Percentiles rank a stretch among this genome's conserved stretches.
These are phyloP conservation scores for Nothocercus julius DNA, from an alignment of 2,113 vertebrate species.

Conservation along the genomic window DNA sequence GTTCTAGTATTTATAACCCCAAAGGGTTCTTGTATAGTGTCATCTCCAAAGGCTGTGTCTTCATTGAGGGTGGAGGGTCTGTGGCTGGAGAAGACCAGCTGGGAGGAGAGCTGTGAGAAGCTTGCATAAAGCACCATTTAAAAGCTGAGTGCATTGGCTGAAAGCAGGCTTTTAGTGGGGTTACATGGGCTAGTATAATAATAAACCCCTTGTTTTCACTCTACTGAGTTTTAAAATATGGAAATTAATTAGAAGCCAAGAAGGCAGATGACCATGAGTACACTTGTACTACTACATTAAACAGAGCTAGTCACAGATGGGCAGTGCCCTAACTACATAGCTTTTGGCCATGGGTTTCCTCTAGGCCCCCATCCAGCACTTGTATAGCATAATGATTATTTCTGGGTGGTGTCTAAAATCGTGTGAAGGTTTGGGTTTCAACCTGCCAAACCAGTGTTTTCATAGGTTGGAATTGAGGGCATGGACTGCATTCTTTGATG, in stretches of 20 bases:
- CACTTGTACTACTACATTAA: neutral
- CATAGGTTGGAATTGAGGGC: rapidly evolving
- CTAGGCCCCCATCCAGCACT: neutral
- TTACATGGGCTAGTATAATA: neutral
- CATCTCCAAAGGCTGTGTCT: neutral
- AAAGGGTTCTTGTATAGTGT: neutral
- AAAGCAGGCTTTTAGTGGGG: neutral
- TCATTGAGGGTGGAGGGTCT: neutral
- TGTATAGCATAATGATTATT: neutral
- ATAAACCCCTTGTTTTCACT: neutral
- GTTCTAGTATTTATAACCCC: neutral
- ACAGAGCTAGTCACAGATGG: neutral
- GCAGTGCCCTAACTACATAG: neutral
- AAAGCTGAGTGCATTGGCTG: neutral
- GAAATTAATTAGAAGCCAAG: neutral
- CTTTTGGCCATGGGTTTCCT: neutral
- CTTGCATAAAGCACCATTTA: conserved; percentile 1
- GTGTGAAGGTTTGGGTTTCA: conserved; percentile 6
- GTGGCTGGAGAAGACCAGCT: neutral
- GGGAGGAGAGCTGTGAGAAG: neutral
- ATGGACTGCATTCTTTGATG: rapidly evolving
- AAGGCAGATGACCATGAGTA: neutral
- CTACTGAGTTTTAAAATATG: neutral
- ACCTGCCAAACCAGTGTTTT: neutral
- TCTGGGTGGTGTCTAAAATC: neutral